Conservation (phyloP, 2,888 invertebrate species). For the Nowickia ferox region DNA sequence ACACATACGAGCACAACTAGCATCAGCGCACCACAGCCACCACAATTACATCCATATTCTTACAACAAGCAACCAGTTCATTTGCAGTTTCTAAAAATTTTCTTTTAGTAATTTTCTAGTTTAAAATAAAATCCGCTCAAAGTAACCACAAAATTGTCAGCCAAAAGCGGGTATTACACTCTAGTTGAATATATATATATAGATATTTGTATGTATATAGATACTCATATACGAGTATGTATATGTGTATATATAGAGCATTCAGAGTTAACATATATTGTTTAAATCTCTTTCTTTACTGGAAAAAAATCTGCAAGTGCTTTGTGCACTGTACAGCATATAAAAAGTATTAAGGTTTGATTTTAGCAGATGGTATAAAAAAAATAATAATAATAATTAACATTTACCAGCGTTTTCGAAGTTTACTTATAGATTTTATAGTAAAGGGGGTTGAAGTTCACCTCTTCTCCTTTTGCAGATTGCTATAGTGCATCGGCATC, state of each 20-base stretch:
- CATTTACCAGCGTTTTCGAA: too few relatives aligned
- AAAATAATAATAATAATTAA: too few relatives aligned
- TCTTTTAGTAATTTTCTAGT: slow-evolving; percentile 56
- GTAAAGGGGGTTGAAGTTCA: too few relatives aligned
- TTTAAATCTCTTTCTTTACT: not conserved
- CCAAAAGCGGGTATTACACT: slow-evolving; percentile 44
- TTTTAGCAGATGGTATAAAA: too few relatives aligned
- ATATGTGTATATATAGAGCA: not conserved
- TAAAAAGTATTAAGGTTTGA: too few relatives aligned
- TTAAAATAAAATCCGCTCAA: slow-evolving; percentile 49
- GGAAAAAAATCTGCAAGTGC: not conserved
- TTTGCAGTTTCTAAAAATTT: slow-evolving; percentile 49
- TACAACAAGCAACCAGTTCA: slow-evolving; percentile 28
- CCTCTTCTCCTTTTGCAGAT: too few relatives aligned
- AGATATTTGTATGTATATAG: too few relatives aligned
- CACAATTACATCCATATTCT: slow-evolving; percentile 26
- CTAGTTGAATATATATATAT: not conserved
- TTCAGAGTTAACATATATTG: slow-evolving; percentile 15
- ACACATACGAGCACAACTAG: not conserved
- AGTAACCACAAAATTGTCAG: slow-evolving; percentile 51
- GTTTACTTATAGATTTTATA: too few relatives aligned
- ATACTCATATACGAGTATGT: too few relatives aligned
- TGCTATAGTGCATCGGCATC: too few relatives aligned
- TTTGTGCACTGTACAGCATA: not conserved
- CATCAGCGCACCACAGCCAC: slow-evolving; percentile 27